These are phyloP conservation scores for Charina bottae DNA, from an alignment of 2,113 vertebrate species.

Conservation along the genomic window DNA sequence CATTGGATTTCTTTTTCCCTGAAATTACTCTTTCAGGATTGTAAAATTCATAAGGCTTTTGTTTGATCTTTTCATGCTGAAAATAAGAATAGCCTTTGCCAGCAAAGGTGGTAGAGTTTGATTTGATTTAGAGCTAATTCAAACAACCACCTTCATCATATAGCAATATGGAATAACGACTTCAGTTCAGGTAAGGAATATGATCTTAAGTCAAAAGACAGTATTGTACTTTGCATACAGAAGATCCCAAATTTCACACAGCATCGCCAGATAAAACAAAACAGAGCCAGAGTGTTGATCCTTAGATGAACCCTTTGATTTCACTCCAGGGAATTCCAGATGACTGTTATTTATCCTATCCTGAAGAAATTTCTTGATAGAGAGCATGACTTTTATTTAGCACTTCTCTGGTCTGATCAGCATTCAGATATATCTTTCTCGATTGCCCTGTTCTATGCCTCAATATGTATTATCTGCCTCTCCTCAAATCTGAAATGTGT, in stretches of 20 bases:
- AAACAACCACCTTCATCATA: not conserved
- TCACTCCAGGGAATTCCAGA: not conserved
- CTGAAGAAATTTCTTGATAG: not conserved
- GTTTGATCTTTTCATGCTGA: not conserved
- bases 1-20: not conserved
- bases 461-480: not conserved
- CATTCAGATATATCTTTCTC: not conserved
- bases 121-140: not conserved
- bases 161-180: not conserved
- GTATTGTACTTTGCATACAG: not conserved
- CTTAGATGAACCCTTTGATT: not conserved
- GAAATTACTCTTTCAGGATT: not conserved
- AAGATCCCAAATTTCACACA: not conserved
- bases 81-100: not conserved
- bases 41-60: not conserved
- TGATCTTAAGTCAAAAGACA: not conserved
- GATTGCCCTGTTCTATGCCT: not conserved
- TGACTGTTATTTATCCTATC: not conserved
- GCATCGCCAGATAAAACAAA: not conserved
- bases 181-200: not conserved
- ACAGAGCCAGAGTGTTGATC: not conserved
- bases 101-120: not conserved
- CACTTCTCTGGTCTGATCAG: not conserved
- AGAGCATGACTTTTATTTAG: not conserved
- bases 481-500: not conserved